These are phyloP conservation scores for Terebella lapidaria DNA, from an alignment of 2,888 invertebrate genomes.

Conservation along the genomic window DNA sequence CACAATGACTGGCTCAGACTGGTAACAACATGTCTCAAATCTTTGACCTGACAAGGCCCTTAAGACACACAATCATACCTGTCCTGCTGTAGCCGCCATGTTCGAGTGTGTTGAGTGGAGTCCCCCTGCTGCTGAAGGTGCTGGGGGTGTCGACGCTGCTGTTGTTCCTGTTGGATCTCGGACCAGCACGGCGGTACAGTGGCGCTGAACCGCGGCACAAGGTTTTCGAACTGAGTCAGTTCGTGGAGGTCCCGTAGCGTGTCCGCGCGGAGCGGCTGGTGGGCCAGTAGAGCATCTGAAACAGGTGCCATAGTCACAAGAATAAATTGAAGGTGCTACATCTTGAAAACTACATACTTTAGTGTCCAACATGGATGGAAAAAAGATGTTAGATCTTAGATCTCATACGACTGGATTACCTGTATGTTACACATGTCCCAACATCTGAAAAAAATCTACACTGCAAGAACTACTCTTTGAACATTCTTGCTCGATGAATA, in stretches of 20 bases:
- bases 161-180: constrained; percentile 83
- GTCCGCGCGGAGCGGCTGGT: constrained; percentile 59
- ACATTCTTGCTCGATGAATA: too few species aligned
- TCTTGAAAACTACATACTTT: too few species aligned
- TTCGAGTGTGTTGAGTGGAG: constrained; percentile 71
- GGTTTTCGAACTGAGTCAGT: constrained; percentile 71
- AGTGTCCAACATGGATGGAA: too few species aligned
- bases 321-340: too few species aligned
- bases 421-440: too few species aligned
- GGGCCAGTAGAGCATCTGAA: constrained; percentile 44
- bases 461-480: too few species aligned
- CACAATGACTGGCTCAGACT: too few species aligned
- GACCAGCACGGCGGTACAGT: constrained; percentile 92
- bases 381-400: not conserved
- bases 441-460: too few species aligned
- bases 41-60: too few species aligned
- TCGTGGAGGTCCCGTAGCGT: constrained; percentile 65
- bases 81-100: constrained; percentile 83
- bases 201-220: constrained; percentile 70
- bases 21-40: not conserved
- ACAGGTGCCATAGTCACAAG: too few species aligned
- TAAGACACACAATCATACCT: constrained; percentile 60
- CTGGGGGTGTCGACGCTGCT: constrained; percentile 82
- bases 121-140: constrained; percentile 65
- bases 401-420: too few species aligned